Base-by-base conservation (phyloP, 2,113 vertebrate genomes). In the Guaruba guarouba region DNA sequence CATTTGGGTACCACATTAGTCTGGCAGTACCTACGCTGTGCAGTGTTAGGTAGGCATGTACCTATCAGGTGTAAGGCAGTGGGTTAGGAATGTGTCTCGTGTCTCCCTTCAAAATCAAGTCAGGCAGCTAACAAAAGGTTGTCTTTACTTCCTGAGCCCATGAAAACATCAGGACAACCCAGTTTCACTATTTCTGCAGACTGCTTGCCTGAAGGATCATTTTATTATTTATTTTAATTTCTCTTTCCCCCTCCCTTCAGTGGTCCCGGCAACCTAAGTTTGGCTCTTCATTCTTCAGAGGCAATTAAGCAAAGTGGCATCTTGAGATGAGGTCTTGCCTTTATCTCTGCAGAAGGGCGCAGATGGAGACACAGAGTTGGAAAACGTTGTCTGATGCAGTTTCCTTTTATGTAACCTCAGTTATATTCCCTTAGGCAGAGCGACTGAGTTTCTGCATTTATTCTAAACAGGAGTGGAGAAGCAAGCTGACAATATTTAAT, bases 281-380 rank as follows among this genome's bases (percentile, higher is more conserved):
- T 64, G 68, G 29, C 43, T 95, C 31, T 67, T 92, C 12, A 3
- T 67, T 93, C 61, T 79, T 83, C 66, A 86, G 93, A 84, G 82
- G 52, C 52, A 90, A 61, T 92, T 94, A 93, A 90, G 22, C 28
- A 28, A 90, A 88, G 82, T 91, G 79, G 51, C 55, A 49, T 94
- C 55, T 51, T 49, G 88, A 92, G 92, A 88, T 17, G 15, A 67
- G 46, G 52, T 75, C 85, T 94, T 54, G 73, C 62, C 61, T 88
- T 88, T 93, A 71, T 92, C 92, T 88, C 43, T 74, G 3, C 43
- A 61, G 55, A 80, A 71, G 61, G 57, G 63, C 67, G 82, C 49
- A 88, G 85, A 78, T 92, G 86, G 73, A 97, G 80, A 64, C 52
- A 20, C 33, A 29, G 20, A 1, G 0, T 51, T 92, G 33, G 62